These are phyloP conservation scores for Rhinophrynus dorsalis DNA, from an alignment of 2,797 vertebrate genomes.

Conservation along the genomic window DNA sequence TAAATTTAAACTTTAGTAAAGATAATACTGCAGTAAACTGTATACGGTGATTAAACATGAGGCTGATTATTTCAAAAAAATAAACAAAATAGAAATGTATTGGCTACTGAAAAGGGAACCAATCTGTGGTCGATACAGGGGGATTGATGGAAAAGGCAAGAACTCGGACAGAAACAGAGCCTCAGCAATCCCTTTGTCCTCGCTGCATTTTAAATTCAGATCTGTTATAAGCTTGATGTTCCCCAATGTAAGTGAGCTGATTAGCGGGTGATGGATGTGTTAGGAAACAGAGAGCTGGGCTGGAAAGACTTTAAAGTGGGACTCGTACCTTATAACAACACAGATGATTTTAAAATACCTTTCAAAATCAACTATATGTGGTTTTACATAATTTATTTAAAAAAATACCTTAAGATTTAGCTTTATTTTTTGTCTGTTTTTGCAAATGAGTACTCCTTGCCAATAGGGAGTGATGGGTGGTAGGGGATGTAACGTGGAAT, in stretches of 20 bases:
- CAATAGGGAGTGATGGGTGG: too few relatives aligned
- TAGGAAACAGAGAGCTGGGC: constrained; percentile 5
- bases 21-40: constrained; percentile 10
- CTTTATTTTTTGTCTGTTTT: too few relatives aligned
- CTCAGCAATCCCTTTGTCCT: constrained; percentile 43
- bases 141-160: constrained; percentile 45
- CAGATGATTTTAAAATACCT: too few relatives aligned
- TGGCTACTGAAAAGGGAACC: constrained; percentile 49
- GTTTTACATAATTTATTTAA: too few relatives aligned
- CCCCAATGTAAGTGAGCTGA: constrained; percentile 57
- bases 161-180: constrained; percentile 7
- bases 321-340: too few relatives aligned
- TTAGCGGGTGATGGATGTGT: constrained; percentile 55
- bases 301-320: neutral
- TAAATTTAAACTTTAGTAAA: neutral
- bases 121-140: constrained; percentile 48
- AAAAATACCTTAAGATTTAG: too few relatives aligned
- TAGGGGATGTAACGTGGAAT: too few relatives aligned
- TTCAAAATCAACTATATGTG: too few relatives aligned
- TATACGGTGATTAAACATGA: constrained; percentile 68
- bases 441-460: too few relatives aligned
- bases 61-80: constrained; percentile 64
- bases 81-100: constrained; percentile 50
- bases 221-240: constrained; percentile 53
- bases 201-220: constrained; percentile 47